Conservation (phyloP, 2,888 invertebrate genomes). For the Pristionchus japonicus region DNA sequence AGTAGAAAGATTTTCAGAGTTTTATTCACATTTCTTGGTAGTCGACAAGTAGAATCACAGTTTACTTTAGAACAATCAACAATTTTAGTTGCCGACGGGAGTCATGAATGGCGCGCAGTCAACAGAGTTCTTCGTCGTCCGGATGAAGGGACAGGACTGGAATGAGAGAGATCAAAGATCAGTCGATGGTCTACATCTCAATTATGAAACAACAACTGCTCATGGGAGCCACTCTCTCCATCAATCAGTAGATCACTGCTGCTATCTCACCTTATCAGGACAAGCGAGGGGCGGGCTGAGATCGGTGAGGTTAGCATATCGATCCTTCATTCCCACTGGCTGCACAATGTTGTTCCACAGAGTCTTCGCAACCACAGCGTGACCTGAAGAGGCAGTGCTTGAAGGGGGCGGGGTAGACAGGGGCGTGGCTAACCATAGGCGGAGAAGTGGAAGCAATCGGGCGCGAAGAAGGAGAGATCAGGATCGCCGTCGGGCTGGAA, state of each 20-base stretch:
- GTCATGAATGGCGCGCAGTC: slow-evolving; percentile 50
- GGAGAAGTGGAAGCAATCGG: slow-evolving; percentile 68
- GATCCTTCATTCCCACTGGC: slow-evolving; percentile 45
- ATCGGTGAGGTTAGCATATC: slow-evolving; percentile 54
- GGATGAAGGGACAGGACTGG: slow-evolving; percentile 60
- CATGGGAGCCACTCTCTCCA: too few species aligned
- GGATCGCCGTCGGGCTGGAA: slow-evolving; percentile 56
- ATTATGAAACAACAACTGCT: too few species aligned
- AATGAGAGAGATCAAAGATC: slow-evolving; percentile 21
- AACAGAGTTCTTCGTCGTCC: slow-evolving; percentile 58
- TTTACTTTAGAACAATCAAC: neutral
- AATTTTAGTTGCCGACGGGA: neutral
- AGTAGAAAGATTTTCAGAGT: neutral
- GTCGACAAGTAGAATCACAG: too few species aligned
- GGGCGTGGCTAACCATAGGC: neutral
- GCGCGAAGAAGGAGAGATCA: slow-evolving; percentile 65
- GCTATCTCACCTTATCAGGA: slow-evolving; percentile 50
- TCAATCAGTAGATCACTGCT: too few species aligned
- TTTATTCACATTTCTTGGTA: too few species aligned
- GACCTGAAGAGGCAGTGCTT: too few species aligned
- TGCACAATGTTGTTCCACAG: slow-evolving; percentile 58
- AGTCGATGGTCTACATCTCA: neutral
- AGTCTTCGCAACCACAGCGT: slow-evolving; percentile 58
- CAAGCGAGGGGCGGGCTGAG: slow-evolving; percentile 49
- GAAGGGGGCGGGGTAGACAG: too few species aligned